phyloP scores from a whole-genome alignment of 2,888 invertebrate genomes.

The Acrocyrtus sp. region DNA sequence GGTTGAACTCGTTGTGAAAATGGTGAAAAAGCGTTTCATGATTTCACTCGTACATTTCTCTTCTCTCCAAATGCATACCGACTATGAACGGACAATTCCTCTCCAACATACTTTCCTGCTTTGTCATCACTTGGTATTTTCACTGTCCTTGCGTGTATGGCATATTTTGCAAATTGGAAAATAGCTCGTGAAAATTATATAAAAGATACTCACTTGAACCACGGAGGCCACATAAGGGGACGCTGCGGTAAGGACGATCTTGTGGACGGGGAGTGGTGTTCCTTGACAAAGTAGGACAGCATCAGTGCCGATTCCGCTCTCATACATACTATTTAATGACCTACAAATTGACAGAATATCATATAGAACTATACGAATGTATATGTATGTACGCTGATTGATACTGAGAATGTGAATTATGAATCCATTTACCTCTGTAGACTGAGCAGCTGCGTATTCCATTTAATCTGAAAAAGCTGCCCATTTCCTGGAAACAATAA shows the following conservation, averaged over 20 bases:
- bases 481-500: too few species aligned
- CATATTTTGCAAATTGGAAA: background rate
- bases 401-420: too few species aligned
- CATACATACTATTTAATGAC: slow-evolving; percentile 63
- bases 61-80: background rate
- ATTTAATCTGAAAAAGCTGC: slow-evolving; percentile 62
- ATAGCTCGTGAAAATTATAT: slow-evolving; percentile 19
- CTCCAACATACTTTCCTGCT: too few species aligned
- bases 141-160: background rate
- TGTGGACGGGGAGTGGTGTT: slow-evolving; percentile 63
- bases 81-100: too few species aligned
- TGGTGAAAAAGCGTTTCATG: background rate
- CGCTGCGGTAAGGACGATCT: slow-evolving; percentile 62
- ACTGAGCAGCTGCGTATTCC: slow-evolving; percentile 61
- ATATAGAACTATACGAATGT: slow-evolving; percentile 54
- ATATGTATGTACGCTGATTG: too few species aligned
- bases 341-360: slow-evolving; percentile 61
- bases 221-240: slow-evolving; percentile 63
- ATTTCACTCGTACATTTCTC: slow-evolving; percentile 8
- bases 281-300: slow-evolving; percentile 64
- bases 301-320: slow-evolving; percentile 63
- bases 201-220: slow-evolving; percentile 61
- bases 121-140: too few species aligned
- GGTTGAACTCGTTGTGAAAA: background rate
- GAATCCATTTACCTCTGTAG: too few species aligned